Evolutionary conservation across 2,113 vertebrate species (phyloP).

Genomic region (Syngnathoides biaculeatus): DNA sequence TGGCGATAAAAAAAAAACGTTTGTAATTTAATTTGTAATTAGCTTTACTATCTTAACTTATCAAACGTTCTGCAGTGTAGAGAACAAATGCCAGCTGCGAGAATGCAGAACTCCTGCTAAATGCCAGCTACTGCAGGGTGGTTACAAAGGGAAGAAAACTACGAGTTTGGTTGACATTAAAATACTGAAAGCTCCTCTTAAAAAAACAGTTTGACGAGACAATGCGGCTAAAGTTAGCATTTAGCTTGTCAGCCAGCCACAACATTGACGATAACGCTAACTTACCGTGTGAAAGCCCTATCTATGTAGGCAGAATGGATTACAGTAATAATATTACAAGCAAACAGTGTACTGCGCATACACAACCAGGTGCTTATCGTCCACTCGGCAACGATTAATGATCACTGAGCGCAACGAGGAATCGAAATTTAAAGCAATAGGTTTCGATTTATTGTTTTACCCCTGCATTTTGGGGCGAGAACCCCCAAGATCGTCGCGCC

Average conservation of each 20-base stretch:
- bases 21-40: background rate
- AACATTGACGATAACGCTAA: slow-evolving; percentile 29
- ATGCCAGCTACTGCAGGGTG: rapidly evolving
- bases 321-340: slow-evolving; percentile 23
- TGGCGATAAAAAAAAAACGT: background rate
- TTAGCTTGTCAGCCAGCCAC: slow-evolving; percentile 22
- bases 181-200: background rate
- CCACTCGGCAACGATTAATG: slow-evolving; percentile 37
- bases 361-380: slow-evolving; percentile 20
- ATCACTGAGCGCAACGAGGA: slow-evolving; percentile 66
- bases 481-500: slow-evolving; percentile 55
- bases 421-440: slow-evolving; percentile 71
- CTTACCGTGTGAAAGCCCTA: slow-evolving; percentile 73
- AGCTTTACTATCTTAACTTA: background rate
- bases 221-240: slow-evolving; percentile 46
- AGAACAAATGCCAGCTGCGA: slow-evolving; percentile 43
- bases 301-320: slow-evolving; percentile 61
- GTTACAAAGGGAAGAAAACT: background rate
- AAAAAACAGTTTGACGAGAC: slow-evolving; percentile 27
- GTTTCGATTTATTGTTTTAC: slow-evolving; percentile 70
- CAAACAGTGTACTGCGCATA: slow-evolving; percentile 17
- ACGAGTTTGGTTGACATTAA: background rate
- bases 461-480: slow-evolving; percentile 66
- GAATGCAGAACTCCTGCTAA: background rate
- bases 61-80: slow-evolving; percentile 25